phyloP scores from a whole-genome alignment of 2,797 vertebrate genomes.

The Philypnodon macrostomus region DNA sequence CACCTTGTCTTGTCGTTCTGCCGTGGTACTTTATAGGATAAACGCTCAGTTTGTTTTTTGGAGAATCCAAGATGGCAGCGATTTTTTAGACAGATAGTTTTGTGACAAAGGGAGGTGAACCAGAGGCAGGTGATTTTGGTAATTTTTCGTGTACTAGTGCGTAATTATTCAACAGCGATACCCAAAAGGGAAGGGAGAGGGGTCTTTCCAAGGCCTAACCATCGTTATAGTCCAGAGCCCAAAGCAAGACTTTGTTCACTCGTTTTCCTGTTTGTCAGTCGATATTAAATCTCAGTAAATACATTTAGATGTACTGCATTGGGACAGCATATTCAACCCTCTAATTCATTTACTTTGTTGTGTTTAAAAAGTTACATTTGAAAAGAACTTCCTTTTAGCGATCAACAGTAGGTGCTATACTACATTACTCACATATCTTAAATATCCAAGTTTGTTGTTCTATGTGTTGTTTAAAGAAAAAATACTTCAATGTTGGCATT shows the following conservation, averaged over 20 bases:
- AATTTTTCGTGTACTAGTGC: constrained; percentile 98
- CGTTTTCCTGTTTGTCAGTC: constrained; percentile 93
- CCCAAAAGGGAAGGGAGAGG: constrained; percentile 95
- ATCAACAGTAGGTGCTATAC: constrained; percentile 99
- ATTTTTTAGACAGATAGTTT: constrained; percentile 99
- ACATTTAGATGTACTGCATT: constrained; percentile 80
- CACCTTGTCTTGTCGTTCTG: constrained; percentile 99
- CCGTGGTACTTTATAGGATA: constrained; percentile 99
- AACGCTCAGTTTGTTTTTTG: constrained; percentile 94
- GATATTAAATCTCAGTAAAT: constrained; percentile 94
- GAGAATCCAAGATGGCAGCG: constrained; percentile 91
- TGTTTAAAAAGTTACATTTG: constrained; percentile 80
- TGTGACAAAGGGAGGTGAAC: constrained; percentile 80
- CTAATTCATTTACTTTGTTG: constrained; percentile 80
- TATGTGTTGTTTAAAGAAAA: constrained; percentile 87
- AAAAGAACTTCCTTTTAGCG: constrained; percentile 98
- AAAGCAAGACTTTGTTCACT: constrained; percentile 98
- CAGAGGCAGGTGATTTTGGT: constrained; percentile 98
- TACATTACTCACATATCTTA: constrained; percentile 99
- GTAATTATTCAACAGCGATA: constrained; percentile 92
- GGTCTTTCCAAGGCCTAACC: constrained; percentile 92
- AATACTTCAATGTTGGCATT: constrained; percentile 85
- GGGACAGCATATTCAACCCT: constrained; percentile 76
- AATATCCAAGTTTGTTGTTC: constrained; percentile 99
- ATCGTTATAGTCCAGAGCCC: constrained; percentile 99